Base-by-base conservation (phyloP, 2,797 vertebrate species). In the Cossypha polioptera region DNA sequence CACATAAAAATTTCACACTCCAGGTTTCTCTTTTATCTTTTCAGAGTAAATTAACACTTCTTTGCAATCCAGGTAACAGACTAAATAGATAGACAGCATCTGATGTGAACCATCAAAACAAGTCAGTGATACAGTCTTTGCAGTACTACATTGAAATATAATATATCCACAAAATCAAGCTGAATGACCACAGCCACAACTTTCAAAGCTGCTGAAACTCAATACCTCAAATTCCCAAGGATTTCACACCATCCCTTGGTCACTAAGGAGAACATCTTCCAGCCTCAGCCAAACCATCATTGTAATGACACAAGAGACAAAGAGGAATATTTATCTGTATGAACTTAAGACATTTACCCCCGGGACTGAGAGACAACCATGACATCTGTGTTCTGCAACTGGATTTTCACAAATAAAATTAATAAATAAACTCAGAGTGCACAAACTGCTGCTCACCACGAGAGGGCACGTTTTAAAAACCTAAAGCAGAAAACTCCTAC, bases 401-500 rank as follows among this genome's bases (percentile, higher is more conserved):
- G 38, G 57, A 65, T 62, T 68, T 31, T 43, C 28, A n/a, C 47
- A 47, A 50, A 51, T 16, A 42, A 38, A 53, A 55, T 66, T 8
- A 57, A 62, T 28, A 42, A 86, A 75, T 31, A 10, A 42, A 63
- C 24, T 18, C 53, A 8, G 28, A 2, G 43, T 94, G 87, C 81
- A 96, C 80, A 35, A 78, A 14, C 74, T 18, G 69, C 21, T 9
- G 13, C 65, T 55, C 36, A 51, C 97, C 98, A 97, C 97, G 36
- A 97, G 97, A 98, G 97, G 98, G 97, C 91, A 54, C 68, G 25
- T 94, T 86, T 63, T 40, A 87, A 96, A 97, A 97, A 65, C 61
- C 43, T 94, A 87, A 91, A 78, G 26, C 57, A 48, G 33, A 48
- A 57, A 71, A 33, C 21, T 74, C 42, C 42, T 3, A 0, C 24